Percentiles rank a stretch among this genome's conserved stretches.
These are phyloP conservation scores for Mellivora capensis DNA, from an alignment of 2,113 vertebrate species.

Conservation along the genomic window DNA sequence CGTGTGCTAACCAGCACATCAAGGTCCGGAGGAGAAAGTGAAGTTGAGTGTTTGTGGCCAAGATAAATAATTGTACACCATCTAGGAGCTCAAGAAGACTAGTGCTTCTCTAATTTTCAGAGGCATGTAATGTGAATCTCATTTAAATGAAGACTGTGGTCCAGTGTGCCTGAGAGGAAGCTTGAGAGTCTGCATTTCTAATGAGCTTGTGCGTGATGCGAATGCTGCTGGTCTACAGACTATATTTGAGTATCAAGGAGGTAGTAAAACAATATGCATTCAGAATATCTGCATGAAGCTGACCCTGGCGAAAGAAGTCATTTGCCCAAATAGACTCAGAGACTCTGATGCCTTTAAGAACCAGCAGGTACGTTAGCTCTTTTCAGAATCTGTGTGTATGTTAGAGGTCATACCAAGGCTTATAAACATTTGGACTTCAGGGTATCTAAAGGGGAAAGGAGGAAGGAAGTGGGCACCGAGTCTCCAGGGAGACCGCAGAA, in stretches of 20 bases:
- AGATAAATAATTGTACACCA: neutral
- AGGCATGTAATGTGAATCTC: neutral
- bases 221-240: neutral
- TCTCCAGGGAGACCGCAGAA: neutral
- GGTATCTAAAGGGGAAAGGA: neutral
- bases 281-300: neutral
- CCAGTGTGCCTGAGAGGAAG: neutral
- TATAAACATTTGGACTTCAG: neutral
- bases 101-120: neutral
- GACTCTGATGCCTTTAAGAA: neutral
- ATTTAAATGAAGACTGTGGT: neutral
- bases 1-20: neutral
- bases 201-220: neutral
- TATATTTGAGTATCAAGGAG: neutral
- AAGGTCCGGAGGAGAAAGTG: neutral
- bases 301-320: neutral
- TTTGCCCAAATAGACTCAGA: neutral
- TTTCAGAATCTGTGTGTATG: neutral
- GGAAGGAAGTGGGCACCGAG: accelerated
- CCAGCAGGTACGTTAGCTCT: neutral
- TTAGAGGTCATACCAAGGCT: neutral
- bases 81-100: neutral
- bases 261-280: neutral
- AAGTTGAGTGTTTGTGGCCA: neutral
- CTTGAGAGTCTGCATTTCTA: neutral